A percentile compares a stretch with the other conserved stretches of the same genome.
Conservation (phyloP, 2,888 invertebrate species). For the Fragum whitleyi region DNA sequence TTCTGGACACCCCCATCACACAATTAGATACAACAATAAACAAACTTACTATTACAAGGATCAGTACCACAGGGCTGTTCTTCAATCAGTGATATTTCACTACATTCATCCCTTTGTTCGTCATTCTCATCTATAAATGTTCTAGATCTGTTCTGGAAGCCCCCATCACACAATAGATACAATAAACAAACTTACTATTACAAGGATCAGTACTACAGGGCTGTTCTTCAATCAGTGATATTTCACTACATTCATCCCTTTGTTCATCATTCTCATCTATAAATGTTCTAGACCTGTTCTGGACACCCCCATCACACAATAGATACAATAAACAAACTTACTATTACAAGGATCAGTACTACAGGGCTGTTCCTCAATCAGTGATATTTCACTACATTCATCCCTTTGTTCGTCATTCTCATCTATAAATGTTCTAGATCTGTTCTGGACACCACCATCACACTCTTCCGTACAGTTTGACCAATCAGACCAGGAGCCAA, state of each 20-base stretch:
- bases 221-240: constrained; percentile 7
- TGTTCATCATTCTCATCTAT: constrained; percentile 26
- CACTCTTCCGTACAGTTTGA: constrained; percentile 27
- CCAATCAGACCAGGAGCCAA: constrained; percentile 37
- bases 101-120: constrained; percentile 24
- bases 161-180: constrained; percentile 46
- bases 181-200: too few relatives aligned
- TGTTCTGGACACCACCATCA: constrained; percentile 35
- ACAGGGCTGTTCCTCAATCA: constrained; percentile 28
- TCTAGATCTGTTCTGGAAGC: constrained; percentile 25
- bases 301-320: constrained; percentile 34
- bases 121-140: constrained; percentile 29
- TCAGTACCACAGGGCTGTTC: constrained; percentile 25
- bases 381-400: constrained; percentile 17
- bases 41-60: constrained; percentile 45
- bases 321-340: too few relatives aligned
- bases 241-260: constrained; percentile 24
- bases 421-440: constrained; percentile 20
- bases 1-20: constrained; percentile 34
- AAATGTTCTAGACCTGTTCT: constrained; percentile 26
- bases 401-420: constrained; percentile 31
- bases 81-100: constrained; percentile 2
- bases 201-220: constrained; percentile 34
- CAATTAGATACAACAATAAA: too few relatives aligned
- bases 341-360: constrained; percentile 38